phyloP scores from a whole-genome alignment of 53 echinoderm and acorn worm genomes.

The Antedon mediterranea region DNA sequence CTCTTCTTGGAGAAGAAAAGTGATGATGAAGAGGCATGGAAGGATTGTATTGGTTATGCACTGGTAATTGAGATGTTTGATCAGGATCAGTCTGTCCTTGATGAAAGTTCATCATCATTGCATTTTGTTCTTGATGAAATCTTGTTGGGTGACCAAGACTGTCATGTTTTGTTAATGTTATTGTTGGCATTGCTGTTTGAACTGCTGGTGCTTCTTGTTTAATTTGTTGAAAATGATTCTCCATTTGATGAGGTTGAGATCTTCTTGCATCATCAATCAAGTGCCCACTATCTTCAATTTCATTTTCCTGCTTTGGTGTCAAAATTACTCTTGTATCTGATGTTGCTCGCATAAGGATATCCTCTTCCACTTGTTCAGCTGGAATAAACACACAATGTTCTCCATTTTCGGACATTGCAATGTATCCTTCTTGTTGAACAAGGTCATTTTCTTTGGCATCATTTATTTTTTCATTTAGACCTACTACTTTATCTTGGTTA shows the following conservation, averaged over 20 bases:
- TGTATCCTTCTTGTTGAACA: not conserved
- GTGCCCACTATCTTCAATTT: not conserved
- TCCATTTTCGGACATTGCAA: not conserved
- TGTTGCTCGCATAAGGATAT: not conserved
- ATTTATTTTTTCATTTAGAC: not conserved
- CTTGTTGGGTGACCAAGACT: not conserved
- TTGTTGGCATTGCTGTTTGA: too few relatives aligned
- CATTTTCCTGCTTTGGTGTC: not conserved
- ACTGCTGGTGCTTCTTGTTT: not conserved
- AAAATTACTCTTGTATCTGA: not conserved
- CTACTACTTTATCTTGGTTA: not conserved
- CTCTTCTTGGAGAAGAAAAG: not conserved
- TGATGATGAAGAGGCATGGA: not conserved
- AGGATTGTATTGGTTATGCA: not conserved
- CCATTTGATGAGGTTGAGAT: not conserved
- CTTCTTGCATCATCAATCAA: not conserved
- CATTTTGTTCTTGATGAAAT: not conserved
- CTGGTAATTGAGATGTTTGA: not conserved
- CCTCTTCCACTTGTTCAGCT: not conserved
- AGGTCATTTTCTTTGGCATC: not conserved
- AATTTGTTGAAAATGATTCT: not conserved
- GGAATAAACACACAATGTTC: not conserved
- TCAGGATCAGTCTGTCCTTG: not conserved
- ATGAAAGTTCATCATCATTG: not conserved
- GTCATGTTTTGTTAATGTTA: not conserved